A percentile compares a stretch with the other conserved stretches of the same genome.
Evolutionary conservation across 2,113 vertebrate species (phyloP).

Genomic region (Phylloscopus whistleri): DNA sequence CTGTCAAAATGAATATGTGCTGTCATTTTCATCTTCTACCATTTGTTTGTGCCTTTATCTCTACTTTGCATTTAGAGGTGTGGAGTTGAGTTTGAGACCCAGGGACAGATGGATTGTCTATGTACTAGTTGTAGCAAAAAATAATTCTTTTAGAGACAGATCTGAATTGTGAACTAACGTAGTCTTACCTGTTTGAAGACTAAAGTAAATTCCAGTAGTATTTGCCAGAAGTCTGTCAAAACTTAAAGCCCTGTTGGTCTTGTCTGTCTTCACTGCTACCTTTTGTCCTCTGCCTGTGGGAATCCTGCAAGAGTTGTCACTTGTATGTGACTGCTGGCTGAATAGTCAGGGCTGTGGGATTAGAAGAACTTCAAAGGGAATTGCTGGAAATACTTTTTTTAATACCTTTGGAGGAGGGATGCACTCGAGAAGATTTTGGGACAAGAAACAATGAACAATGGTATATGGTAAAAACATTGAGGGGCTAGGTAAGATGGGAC

Average conservation of each 20-base stretch:
- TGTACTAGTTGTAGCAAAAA: background rate
- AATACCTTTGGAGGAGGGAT: background rate
- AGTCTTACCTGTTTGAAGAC: background rate
- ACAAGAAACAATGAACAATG: background rate
- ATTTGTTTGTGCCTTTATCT: background rate
- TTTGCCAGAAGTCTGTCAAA: background rate
- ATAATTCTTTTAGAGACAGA: background rate
- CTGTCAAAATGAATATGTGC: background rate
- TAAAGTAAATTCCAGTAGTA: background rate
- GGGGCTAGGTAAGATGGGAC: background rate
- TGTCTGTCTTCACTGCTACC: background rate
- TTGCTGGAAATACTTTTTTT: background rate
- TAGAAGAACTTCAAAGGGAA: background rate
- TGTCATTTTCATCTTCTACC: background rate
- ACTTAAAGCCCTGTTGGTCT: background rate
- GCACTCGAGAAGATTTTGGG: background rate
- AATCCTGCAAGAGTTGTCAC: background rate
- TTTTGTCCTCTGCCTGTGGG: background rate
- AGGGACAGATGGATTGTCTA: background rate
- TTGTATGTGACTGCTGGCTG: background rate
- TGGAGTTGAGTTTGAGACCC: background rate
- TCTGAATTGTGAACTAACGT: background rate
- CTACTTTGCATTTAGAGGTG: background rate
- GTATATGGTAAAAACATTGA: background rate
- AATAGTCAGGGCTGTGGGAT: background rate